These are phyloP conservation scores for Bradypodion ventrale DNA, from an alignment of 2,797 vertebrate species.

Conservation along the genomic window DNA sequence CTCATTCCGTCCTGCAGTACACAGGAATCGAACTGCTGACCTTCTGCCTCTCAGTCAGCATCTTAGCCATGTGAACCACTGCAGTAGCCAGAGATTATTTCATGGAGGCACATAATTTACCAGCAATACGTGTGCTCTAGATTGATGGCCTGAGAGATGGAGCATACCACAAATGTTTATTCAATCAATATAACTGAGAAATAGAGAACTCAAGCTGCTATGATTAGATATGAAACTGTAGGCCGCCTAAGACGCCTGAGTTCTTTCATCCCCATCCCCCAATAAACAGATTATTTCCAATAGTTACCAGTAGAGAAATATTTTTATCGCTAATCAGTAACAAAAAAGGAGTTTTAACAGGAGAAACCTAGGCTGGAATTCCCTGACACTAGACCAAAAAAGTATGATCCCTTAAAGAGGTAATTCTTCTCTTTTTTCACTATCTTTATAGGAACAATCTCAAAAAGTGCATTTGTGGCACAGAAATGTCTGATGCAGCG, in stretches of 20 bases:
- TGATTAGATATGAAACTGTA: neutral
- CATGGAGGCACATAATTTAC: neutral
- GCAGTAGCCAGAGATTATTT: neutral
- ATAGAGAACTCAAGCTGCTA: neutral
- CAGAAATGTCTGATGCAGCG: slow-evolving; percentile 21
- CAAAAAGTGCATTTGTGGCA: slow-evolving; percentile 14
- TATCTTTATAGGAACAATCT: slow-evolving; percentile 36
- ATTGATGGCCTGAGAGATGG: neutral
- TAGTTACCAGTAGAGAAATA: neutral
- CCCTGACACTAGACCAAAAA: neutral
- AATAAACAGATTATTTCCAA: neutral
- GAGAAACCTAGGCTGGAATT: neutral
- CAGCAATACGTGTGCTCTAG: too few relatives aligned
- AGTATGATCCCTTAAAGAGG: slow-evolving; percentile 12
- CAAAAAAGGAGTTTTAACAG: neutral
- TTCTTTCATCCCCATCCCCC: neutral
- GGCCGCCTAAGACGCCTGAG: neutral
- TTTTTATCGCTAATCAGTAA: neutral
- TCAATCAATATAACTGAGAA: neutral
- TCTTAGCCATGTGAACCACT: too few relatives aligned
- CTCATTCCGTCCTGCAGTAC: too few relatives aligned
- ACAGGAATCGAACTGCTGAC: too few relatives aligned
- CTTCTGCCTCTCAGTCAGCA: too few relatives aligned
- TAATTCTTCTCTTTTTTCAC: slow-evolving; percentile 42
- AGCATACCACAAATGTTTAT: neutral